These are phyloP conservation scores for Cossypha niveicapilla DNA, from an alignment of 2,797 vertebrate species.

Conservation along the genomic window DNA sequence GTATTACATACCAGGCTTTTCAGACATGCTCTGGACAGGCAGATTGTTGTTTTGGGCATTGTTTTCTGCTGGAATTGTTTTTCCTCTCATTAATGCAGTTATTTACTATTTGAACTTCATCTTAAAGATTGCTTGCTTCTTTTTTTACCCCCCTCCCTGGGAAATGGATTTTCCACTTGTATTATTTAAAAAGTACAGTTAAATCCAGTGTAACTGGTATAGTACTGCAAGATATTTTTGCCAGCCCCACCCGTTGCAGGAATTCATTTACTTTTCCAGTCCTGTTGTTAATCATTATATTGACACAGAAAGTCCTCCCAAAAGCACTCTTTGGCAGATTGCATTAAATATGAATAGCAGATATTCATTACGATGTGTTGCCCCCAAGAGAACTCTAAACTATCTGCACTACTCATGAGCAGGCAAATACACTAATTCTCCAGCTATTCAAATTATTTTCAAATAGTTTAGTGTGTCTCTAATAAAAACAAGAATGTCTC, in stretches of 20 bases:
- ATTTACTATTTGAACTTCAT: not conserved
- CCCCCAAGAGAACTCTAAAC: constrained; percentile 62
- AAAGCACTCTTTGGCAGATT: constrained; percentile 67
- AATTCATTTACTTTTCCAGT: constrained; percentile 67
- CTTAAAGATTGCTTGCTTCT: not conserved
- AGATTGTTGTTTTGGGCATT: not conserved
- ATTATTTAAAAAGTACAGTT: not conserved
- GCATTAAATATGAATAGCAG: constrained; percentile 67
- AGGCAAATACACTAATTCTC: constrained; percentile 63
- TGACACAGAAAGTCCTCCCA: constrained; percentile 67
- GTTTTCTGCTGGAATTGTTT: constrained; percentile 1
- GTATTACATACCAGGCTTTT: not conserved
- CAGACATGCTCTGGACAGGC: not conserved
- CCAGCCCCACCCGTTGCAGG: constrained; percentile 47
- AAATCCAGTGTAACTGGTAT: constrained; percentile 32
- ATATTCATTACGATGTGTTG: constrained; percentile 68
- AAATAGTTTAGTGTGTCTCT: constrained; percentile 61
- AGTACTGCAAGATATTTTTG: constrained; percentile 47
- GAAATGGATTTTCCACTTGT: constrained; percentile 22
- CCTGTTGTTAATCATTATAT: constrained; percentile 66
- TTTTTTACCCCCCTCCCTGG: not conserved
- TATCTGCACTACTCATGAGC: constrained; percentile 52
- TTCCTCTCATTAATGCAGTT: not conserved
- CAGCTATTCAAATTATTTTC: constrained; percentile 67
- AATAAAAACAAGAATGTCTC: constrained; percentile 68